These are phyloP conservation scores for Thaleichthys pacificus DNA, from an alignment of 2,797 vertebrate species.

Conservation along the genomic window DNA sequence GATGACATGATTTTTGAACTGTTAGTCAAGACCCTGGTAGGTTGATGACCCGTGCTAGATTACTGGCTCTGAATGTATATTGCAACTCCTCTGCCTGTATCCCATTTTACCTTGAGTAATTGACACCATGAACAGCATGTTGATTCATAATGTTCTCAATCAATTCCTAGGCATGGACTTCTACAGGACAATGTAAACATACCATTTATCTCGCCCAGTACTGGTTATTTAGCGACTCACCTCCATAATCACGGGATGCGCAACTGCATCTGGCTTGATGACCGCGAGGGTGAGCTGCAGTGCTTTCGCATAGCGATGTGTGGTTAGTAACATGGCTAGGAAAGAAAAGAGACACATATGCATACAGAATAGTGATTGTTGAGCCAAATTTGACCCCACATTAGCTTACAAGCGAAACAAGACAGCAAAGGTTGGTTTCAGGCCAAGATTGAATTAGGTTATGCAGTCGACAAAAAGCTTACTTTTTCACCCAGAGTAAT, in stretches of 20 bases:
- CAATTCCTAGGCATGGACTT: slow-evolving; percentile 4
- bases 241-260: slow-evolving; percentile 87
- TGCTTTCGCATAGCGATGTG: slow-evolving; percentile 59
- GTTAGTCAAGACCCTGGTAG: too few species aligned
- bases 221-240: slow-evolving; percentile 58
- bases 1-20: too few species aligned
- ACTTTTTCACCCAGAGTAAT: too few species aligned
- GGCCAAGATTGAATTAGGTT: not conserved
- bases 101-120: too few species aligned
- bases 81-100: not conserved
- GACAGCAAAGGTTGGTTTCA: too few species aligned
- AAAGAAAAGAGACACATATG: not conserved
- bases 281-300: slow-evolving; percentile 92
- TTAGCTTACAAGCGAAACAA: not conserved
- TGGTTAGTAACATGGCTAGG: slow-evolving; percentile 49
- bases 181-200: not conserved
- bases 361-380: not conserved
- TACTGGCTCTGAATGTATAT: not conserved
- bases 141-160: too few species aligned
- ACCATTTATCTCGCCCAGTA: not conserved
- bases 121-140: too few species aligned
- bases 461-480: too few species aligned
- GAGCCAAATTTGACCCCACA: not conserved
- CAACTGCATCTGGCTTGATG: slow-evolving; percentile 89
- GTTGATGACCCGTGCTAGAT: too few species aligned